phyloP scores from a whole-genome alignment of 1,140 invertebrate genomes.

The Eulimnadia texana region DNA sequence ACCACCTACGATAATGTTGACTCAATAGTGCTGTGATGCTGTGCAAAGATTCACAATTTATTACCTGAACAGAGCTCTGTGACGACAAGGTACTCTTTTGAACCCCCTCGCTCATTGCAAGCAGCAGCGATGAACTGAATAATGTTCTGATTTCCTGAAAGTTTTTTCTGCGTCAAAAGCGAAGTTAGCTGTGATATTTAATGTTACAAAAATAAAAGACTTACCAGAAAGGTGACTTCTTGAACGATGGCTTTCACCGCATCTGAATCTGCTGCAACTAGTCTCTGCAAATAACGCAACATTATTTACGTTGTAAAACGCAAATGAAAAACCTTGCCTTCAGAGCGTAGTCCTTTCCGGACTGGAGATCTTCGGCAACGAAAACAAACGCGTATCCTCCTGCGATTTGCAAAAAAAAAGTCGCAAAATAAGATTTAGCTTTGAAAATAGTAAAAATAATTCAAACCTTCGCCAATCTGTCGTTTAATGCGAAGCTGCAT shows the following conservation, averaged over 20 bases:
- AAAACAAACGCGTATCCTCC: constrained; percentile 91
- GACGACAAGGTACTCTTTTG: constrained; percentile 36
- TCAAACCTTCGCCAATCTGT: constrained; percentile 13
- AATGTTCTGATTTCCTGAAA: constrained; percentile 38
- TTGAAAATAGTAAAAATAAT: background rate
- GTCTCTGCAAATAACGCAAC: constrained; percentile 20
- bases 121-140: constrained; percentile 37
- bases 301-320: too few relatives aligned
- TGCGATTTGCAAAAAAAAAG: constrained; percentile 33
- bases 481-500: constrained; percentile 14
- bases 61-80: constrained; percentile 39
- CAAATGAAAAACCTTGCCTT: constrained; percentile 38
- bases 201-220: constrained; percentile 21
- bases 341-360: constrained; percentile 77
- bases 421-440: background rate
- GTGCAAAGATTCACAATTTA: constrained; percentile 8
- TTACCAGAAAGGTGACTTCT: constrained; percentile 37
- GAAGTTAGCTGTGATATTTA: too few relatives aligned
- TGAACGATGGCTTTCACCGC: constrained; percentile 33
- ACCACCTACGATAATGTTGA: constrained; percentile 37
- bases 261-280: constrained; percentile 37
- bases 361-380: constrained; percentile 72
- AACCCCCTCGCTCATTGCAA: constrained; percentile 33
- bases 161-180: constrained; percentile 31
- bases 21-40: constrained; percentile 12